A percentile compares a stretch with the other conserved stretches of the same genome.
phyloP scores from a whole-genome alignment of 2,888 invertebrate genomes.

The Chironomus riparius region DNA sequence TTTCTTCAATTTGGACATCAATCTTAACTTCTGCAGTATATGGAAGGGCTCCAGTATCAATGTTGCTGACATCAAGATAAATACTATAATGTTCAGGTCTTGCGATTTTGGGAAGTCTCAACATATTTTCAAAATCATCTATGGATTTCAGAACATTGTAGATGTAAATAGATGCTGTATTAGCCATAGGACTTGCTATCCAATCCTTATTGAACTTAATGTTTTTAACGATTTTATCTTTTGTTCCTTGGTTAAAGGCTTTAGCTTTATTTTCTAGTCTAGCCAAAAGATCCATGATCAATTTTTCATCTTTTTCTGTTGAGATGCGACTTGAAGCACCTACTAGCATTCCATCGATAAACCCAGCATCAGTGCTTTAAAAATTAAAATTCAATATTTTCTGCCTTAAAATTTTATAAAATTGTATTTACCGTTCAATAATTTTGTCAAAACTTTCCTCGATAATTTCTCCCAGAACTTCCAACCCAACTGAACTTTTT shows the following conservation, averaged over 20 bases:
- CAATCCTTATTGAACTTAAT: neutral
- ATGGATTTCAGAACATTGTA: neutral
- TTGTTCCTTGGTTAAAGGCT: neutral
- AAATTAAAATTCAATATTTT: neutral
- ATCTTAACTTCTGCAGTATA: conserved; percentile 48
- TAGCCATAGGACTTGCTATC: neutral
- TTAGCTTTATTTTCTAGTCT: neutral
- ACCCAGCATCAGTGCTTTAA: neutral
- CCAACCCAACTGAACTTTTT: neutral
- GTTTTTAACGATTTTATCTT: neutral
- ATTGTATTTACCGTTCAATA: neutral
- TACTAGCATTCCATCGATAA: neutral
- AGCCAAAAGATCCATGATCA: neutral
- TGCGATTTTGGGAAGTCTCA: neutral
- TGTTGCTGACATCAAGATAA: conserved; percentile 4
- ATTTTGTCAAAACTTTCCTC: conserved; percentile 37
- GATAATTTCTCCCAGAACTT: conserved; percentile 41
- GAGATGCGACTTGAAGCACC: neutral
- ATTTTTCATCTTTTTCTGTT: neutral
- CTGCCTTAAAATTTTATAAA: neutral
- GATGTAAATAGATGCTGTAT: neutral
- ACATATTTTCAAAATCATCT: neutral
- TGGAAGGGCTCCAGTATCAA: conserved; percentile 1
- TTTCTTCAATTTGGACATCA: conserved; percentile 43
- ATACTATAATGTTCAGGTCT: neutral